Evolutionary conservation across 2,113 vertebrate genomes (phyloP).

Genomic region (Typhlomys cinereus): DNA sequence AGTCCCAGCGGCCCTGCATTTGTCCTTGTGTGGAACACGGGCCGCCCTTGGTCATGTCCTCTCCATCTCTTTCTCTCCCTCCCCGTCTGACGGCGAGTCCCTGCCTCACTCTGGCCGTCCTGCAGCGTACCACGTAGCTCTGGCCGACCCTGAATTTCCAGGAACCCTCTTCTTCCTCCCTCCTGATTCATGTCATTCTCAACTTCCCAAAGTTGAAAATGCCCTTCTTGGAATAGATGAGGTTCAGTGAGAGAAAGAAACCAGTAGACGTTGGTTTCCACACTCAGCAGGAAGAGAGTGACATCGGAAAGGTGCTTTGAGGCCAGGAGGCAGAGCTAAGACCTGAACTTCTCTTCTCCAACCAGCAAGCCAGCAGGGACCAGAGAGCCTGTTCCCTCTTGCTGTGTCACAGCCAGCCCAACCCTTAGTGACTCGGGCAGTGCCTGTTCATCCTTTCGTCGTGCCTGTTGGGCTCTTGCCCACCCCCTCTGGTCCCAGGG

Average conservation of each 20-base stretch:
- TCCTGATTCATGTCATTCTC: not conserved
- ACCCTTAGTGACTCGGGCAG: not conserved
- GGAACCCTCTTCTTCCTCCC: too few relatives aligned
- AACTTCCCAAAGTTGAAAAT: not conserved
- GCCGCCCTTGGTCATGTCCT: not conserved
- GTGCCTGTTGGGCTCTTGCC: not conserved
- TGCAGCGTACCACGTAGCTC: too few relatives aligned
- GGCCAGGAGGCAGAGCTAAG: not conserved
- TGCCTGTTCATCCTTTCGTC: not conserved
- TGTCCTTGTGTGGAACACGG: not conserved
- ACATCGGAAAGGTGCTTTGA: not conserved
- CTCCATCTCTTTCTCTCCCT: not conserved
- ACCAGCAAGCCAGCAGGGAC: not conserved
- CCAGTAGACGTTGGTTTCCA: not conserved
- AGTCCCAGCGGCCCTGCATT: not conserved
- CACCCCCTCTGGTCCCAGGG: fast-evolving
- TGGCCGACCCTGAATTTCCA: not conserved
- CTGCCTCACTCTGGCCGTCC: not conserved
- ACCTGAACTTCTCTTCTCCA: not conserved
- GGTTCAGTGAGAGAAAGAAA: not conserved
- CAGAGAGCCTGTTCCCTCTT: not conserved
- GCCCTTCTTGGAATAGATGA: not conserved
- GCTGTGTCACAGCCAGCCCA: not conserved
- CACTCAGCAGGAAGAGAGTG: not conserved
- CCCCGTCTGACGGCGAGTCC: not conserved